Percentiles rank a stretch among this genome's conserved stretches.
These are phyloP conservation scores for Neolamprologus toae DNA, from an alignment of 2,113 vertebrate species.

Conservation along the genomic window DNA sequence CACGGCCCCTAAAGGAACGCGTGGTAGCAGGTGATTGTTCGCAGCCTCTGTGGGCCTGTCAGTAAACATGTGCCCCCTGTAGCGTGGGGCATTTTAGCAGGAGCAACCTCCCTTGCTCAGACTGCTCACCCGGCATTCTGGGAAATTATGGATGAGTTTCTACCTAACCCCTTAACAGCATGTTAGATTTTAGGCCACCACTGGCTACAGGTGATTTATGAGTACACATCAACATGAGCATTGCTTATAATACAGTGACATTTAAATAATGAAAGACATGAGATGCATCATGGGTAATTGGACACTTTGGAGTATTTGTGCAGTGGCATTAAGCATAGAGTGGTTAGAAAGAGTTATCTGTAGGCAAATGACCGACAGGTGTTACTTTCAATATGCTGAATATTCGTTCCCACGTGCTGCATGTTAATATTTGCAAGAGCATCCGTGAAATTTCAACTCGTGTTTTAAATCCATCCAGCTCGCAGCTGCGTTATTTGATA, in stretches of 20 bases:
- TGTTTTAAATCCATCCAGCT: not conserved
- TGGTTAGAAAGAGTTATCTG: not conserved
- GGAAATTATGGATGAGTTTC: constrained; percentile 63
- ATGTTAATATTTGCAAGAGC: not conserved
- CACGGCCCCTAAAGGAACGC: constrained; percentile 50
- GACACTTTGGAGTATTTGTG: constrained; percentile 31
- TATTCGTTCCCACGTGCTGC: not conserved
- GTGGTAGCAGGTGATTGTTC: constrained; percentile 65
- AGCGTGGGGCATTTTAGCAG: constrained; percentile 46
- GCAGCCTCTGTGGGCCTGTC: constrained; percentile 59
- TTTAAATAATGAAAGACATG: constrained; percentile 48
- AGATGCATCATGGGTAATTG: constrained; percentile 47
- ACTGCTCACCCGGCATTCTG: constrained; percentile 44
- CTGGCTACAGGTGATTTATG: constrained; percentile 66
- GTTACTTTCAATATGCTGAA: not conserved
- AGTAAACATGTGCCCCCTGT: constrained; percentile 68
- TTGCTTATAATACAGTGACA: constrained; percentile 61
- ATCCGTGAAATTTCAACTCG: not conserved
- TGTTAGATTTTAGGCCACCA: constrained; percentile 53
- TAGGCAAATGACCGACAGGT: constrained; percentile 22
- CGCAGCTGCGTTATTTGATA: not conserved
- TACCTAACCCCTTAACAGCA: constrained; percentile 51
- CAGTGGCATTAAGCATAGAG: constrained; percentile 11
- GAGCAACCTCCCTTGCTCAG: constrained; percentile 30
- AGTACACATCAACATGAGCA: constrained; percentile 53